Conservation (phyloP, 1,140 invertebrate genomes). For the Lethocerus indicus region DNA sequence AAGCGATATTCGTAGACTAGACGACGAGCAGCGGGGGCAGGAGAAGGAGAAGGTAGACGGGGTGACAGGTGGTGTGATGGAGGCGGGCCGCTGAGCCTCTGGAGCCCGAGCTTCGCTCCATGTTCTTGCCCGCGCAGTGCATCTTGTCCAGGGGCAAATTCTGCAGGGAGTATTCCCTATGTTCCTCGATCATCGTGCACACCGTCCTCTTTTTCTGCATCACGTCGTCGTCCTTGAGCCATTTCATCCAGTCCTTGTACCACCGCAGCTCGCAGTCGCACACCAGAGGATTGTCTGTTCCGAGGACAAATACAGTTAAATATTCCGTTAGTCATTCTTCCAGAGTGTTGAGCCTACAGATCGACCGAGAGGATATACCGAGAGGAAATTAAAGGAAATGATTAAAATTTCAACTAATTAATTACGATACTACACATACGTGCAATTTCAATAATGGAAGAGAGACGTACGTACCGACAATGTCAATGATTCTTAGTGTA, state of each 20-base stretch:
- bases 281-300: conserved; percentile 75
- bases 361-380: no score
- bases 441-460: not conserved
- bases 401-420: not conserved
- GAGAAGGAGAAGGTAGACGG: no score
- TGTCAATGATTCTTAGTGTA: conserved; percentile 64
- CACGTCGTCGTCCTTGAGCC: conserved; percentile 58
- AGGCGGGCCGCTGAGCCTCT: not conserved
- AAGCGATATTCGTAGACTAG: no score
- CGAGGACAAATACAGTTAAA: conserved; percentile 11
- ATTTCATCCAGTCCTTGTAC: conserved; percentile 60
- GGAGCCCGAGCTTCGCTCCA: conserved; percentile 7
- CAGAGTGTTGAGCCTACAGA: no score
- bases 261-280: conserved; percentile 77
- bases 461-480: conserved; percentile 51
- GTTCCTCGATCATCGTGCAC: conserved; percentile 21
- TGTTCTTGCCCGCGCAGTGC: conserved; percentile 48
- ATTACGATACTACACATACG: not conserved
- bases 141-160: conserved; percentile 62
- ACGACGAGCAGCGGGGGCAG: not conserved
- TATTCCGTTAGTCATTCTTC: no score
- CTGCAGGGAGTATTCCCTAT: conserved; percentile 61
- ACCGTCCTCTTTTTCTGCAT: conserved; percentile 65
- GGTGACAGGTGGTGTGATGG: no score
- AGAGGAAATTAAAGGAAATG: no score